Evolutionary conservation across 1,140 invertebrate genomes (phyloP).

Genomic region (Schmidtea mediterranea): DNA sequence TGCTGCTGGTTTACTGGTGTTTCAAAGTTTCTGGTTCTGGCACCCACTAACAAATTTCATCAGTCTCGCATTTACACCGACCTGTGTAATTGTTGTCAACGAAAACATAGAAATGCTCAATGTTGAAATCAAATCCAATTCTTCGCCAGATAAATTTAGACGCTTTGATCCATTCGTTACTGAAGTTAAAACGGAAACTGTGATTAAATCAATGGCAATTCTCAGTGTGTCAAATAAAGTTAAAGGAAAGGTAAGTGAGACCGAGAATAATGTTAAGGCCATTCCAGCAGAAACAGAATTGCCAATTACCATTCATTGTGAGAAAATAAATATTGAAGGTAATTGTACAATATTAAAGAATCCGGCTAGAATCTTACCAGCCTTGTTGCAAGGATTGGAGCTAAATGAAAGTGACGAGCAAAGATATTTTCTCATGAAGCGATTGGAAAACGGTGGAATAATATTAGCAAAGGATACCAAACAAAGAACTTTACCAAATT

Average conservation of each 20-base stretch:
- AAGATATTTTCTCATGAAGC: too few species aligned
- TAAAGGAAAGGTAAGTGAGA: conserved; percentile 33
- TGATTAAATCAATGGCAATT: conserved; percentile 79
- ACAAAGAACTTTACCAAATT: too few species aligned
- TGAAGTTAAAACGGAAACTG: conserved; percentile 72
- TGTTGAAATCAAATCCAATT: conserved; percentile 63
- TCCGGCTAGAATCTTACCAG: too few species aligned
- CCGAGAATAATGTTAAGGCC: conserved; percentile 47
- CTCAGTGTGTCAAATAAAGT: conserved; percentile 69
- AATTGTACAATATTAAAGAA: too few species aligned
- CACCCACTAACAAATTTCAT: conserved; percentile 85
- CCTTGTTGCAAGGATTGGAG: too few species aligned
- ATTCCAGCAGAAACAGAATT: conserved; percentile 10
- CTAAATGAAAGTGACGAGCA: too few species aligned
- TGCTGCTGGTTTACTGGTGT: conserved; percentile 85
- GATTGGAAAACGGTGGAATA: too few species aligned
- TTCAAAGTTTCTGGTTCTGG: conserved; percentile 99
- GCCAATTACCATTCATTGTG: too few species aligned
- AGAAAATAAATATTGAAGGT: too few species aligned
- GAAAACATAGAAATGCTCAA: conserved; percentile 85
- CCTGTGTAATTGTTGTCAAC: conserved; percentile 75
- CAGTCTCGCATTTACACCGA: conserved; percentile 77
- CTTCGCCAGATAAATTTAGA: conserved; percentile 71
- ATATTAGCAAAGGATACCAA: too few species aligned
- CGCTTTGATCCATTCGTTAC: conserved; percentile 50